Base-by-base conservation (phyloP, 2,888 invertebrate species). In the Zhuqinia jingwanae region DNA sequence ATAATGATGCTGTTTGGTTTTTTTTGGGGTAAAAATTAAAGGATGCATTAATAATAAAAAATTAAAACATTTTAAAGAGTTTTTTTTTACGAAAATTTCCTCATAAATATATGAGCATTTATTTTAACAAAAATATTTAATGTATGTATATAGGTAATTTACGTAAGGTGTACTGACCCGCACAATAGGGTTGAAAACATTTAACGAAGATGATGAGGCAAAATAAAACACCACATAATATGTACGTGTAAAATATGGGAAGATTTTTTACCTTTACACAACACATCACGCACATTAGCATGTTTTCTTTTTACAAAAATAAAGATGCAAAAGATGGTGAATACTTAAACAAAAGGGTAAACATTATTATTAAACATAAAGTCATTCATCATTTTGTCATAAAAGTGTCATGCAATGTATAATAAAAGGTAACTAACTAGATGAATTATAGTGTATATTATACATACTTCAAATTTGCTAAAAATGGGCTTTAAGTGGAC, bases 91-190 rank as follows among this genome's bases (percentile, higher is more conserved):
- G 17, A 60, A 60, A 30, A 17, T 63, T 27, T 63, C 63, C 22
- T 63, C 63, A 30, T 60, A 27, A 27, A 25, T 1, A 60, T 17
- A 20, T 20, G 22, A 8, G 20, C 30, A 30, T 63, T 63, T 63
- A 63, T 63, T 53, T 63, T 11, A 36, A 36, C 36, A 63, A 63
- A 63, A 63, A 63, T n/a, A 63, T 60, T 20, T 60, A 27, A n/a
- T n/a, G n/a, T n/a, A n/a, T n/a, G n/a, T n/a, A n/a, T n/a, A n/a
- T n/a, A n/a, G n/a, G n/a, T n/a, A n/a, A n/a, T n/a, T n/a, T 27
- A 15, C 2, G 6, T 15, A 1, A 25, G 1, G 22, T 22, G 56
- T 63, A 63, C 63, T 63, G 63, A 63, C 63, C 63, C 63, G 15
- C 17, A 36, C 63, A 63, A 63, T 13, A 63, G 13, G 8, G 0